phyloP scores from a whole-genome alignment of 2,797 vertebrate genomes.

The Micropoecilia bifurca region DNA sequence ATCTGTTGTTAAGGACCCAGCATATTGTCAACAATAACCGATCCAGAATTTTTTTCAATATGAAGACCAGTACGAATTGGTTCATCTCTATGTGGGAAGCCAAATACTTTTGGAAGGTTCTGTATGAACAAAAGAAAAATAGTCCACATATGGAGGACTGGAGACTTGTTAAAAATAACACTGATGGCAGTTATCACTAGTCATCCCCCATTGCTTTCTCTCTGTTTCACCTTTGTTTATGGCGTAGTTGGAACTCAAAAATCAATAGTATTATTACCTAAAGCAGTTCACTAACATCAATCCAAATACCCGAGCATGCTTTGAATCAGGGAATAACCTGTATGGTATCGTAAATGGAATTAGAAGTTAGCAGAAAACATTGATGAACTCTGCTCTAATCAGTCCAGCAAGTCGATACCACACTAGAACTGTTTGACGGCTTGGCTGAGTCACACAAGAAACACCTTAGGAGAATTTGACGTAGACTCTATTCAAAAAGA shows the following conservation, averaged over 20 bases:
- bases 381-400: conserved; percentile 27
- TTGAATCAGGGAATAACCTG: conserved; percentile 11
- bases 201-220: conserved; percentile 2
- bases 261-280: conserved; percentile 22
- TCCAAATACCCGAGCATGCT: conserved; percentile 15
- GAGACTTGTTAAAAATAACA: conserved; percentile 16
- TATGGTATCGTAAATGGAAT: conserved; percentile 38
- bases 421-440: conserved; percentile 24
- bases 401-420: conserved; percentile 34
- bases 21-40: too few species aligned
- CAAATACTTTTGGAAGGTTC: too few species aligned
- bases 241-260: conserved; percentile 22
- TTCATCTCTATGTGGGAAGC: too few species aligned
- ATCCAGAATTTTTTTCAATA: too few species aligned
- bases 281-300: conserved; percentile 34
- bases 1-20: too few species aligned
- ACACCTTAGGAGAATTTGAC: conserved; percentile 39
- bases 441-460: conserved; percentile 37
- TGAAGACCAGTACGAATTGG: too few species aligned
- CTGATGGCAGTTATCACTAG: conserved; percentile 33
- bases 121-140: neutral
- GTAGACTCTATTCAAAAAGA: conserved; percentile 41
- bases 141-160: neutral
- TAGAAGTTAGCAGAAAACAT: conserved; percentile 30
- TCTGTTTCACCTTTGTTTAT: conserved; percentile 20